Percentiles rank a stretch among this genome's conserved stretches.
phyloP scores from a whole-genome alignment of 2,888 invertebrate species.

The Zootermopsis nevadensis region DNA sequence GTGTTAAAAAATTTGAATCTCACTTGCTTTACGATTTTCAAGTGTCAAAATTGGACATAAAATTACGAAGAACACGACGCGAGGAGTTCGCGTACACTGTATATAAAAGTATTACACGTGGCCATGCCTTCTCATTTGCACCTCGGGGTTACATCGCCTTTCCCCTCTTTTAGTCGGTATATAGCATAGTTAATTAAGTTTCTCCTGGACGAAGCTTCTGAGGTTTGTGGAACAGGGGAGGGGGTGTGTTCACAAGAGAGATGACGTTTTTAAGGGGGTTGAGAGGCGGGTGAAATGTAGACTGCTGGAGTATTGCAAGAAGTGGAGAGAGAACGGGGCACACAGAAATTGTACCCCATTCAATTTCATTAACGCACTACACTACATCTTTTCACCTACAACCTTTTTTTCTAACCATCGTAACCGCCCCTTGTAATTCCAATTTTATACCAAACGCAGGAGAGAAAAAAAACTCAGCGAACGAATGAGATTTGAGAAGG shows the following conservation, averaged over 20 bases:
- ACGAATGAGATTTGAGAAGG: constrained; percentile 25
- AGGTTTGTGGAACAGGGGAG: constrained; percentile 20
- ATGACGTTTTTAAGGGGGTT: background rate
- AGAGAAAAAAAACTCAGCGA: background rate
- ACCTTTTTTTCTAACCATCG: background rate
- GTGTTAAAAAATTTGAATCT: background rate
- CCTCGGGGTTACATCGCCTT: background rate
- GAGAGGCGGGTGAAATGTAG: constrained; percentile 5
- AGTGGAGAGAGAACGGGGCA: background rate
- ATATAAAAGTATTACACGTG: background rate
- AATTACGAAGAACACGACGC: background rate
- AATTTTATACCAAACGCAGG: constrained; percentile 24
- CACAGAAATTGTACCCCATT: constrained; percentile 30
- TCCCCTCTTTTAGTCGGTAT: constrained; percentile 10
- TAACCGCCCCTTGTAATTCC: constrained; percentile 12
- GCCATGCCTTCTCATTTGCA: background rate
- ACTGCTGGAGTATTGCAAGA: background rate
- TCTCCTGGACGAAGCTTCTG: constrained; percentile 26
- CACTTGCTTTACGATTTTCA: background rate
- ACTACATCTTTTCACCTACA: constrained; percentile 37
- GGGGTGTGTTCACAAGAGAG: background rate
- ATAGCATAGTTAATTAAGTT: constrained; percentile 26
- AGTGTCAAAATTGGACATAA: background rate
- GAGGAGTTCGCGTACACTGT: background rate
- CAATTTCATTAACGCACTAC: constrained; percentile 32